Evolutionary conservation across 1,140 invertebrate genomes (phyloP).

Genomic region (Drosophila tani): DNA sequence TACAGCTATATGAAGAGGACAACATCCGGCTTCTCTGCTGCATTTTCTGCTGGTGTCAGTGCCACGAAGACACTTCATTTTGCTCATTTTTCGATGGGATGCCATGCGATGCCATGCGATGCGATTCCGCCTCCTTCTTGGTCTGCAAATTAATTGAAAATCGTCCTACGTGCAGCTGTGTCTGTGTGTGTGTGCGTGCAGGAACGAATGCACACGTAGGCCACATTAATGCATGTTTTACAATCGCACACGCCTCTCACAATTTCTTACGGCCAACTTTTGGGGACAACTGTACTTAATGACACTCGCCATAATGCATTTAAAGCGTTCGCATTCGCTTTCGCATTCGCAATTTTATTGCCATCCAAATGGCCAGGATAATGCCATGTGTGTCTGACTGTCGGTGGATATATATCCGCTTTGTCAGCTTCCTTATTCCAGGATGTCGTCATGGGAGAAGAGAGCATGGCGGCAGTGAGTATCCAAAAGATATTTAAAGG

Average conservation of each 20-base stretch:
- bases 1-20: conserved; percentile 10
- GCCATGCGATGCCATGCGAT: conserved; percentile 16
- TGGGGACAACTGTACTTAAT: conserved; percentile 55
- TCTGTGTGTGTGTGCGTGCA: conserved; percentile 8
- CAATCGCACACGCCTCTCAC: conserved; percentile 58
- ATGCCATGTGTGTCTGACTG: conserved; percentile 11
- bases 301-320: conserved; percentile 59
- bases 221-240: conserved; percentile 75
- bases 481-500: not conserved
- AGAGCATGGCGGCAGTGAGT: not conserved
- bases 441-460: conserved; percentile 8
- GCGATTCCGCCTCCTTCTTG: conserved; percentile 22
- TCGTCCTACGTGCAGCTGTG: conserved; percentile 26
- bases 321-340: conserved; percentile 33
- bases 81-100: conserved; percentile 13
- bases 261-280: conserved; percentile 47
- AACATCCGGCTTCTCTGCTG: conserved; percentile 35
- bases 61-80: conserved; percentile 58
- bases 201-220: conserved; percentile 50
- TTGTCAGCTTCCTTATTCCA: conserved; percentile 10
- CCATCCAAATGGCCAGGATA: conserved; percentile 41
- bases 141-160: conserved; percentile 74
- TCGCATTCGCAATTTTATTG: conserved; percentile 39
- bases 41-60: conserved; percentile 62
- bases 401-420: conserved; percentile 16